Percentiles rank a stretch among this genome's conserved stretches.
Conservation (phyloP, 2,888 invertebrate species). For the Ectemnius cavifrons region DNA sequence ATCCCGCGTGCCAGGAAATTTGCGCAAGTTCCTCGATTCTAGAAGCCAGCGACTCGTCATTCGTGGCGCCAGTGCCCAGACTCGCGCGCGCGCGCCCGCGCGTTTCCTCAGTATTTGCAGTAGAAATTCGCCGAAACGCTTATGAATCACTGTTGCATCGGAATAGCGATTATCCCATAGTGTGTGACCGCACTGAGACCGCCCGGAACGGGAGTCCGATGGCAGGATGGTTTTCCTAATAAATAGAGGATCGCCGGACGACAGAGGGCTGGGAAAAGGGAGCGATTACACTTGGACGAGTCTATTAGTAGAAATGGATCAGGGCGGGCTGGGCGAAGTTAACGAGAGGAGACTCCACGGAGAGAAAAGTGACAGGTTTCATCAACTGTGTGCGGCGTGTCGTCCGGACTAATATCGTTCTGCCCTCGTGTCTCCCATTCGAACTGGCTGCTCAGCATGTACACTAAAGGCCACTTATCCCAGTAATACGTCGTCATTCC, state of each 20-base stretch:
- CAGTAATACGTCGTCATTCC: conserved; percentile 37
- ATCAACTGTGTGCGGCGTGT: background rate
- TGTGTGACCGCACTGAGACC: no score
- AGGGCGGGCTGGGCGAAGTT: background rate
- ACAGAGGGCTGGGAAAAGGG: conserved; percentile 15
- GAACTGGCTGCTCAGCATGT: conserved; percentile 34
- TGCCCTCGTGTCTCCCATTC: conserved; percentile 33
- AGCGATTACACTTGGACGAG: conserved; percentile 31
- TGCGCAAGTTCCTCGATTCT: no score
- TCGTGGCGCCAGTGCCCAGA: no score
- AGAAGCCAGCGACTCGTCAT: no score
- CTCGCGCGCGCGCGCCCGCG: no score
- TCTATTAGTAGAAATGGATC: conserved; percentile 28
- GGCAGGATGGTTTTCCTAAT: no score
- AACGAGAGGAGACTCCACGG: background rate
- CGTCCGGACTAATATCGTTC: conserved; percentile 28
- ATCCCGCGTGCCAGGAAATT: no score
- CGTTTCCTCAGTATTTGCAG: no score
- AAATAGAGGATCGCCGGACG: background rate
- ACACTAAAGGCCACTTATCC: conserved; percentile 32
- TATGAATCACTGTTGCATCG: no score
- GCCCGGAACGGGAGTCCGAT: no score
- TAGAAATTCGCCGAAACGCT: no score
- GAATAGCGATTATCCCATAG: no score
- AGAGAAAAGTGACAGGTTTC: conserved; percentile 18